Percentiles rank a stretch among this genome's conserved stretches.
These are phyloP conservation scores for Drosophila prolongata DNA, from an alignment of 2,888 invertebrate species.

Conservation along the genomic window DNA sequence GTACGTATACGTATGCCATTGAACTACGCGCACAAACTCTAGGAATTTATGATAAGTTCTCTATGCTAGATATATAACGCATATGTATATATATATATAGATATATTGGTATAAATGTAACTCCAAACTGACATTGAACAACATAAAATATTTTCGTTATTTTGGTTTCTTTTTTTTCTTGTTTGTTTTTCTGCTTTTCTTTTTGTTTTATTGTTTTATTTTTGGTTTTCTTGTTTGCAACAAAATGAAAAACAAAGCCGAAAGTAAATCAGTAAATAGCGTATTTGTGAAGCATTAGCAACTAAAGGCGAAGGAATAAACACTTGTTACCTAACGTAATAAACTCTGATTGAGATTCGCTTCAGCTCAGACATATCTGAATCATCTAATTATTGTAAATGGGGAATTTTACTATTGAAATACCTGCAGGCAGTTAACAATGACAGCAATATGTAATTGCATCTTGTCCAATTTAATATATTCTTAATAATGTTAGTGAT, in stretches of 20 bases:
- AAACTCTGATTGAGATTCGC: background rate
- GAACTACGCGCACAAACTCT: slow-evolving; percentile 59
- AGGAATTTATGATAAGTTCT: slow-evolving; percentile 55
- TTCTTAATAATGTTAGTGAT: slow-evolving; percentile 5
- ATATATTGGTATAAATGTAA: slow-evolving; percentile 70
- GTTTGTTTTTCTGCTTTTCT: slow-evolving; percentile 25
- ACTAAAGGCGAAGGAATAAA: slow-evolving; percentile 28
- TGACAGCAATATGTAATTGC: background rate
- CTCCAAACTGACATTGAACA: slow-evolving; percentile 80
- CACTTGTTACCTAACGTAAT: slow-evolving; percentile 8
- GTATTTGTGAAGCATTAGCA: slow-evolving; percentile 48
- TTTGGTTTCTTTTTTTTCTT: slow-evolving; percentile 30
- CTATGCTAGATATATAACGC: slow-evolving; percentile 64
- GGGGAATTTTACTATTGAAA: slow-evolving; percentile 14
- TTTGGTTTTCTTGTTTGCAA: slow-evolving; percentile 36
- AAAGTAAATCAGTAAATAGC: slow-evolving; percentile 49
- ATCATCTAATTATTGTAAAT: slow-evolving; percentile 15
- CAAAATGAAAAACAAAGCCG: slow-evolving; percentile 58
- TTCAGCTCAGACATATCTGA: slow-evolving; percentile 5
- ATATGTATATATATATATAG: slow-evolving; percentile 67
- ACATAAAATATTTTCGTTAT: slow-evolving; percentile 78
- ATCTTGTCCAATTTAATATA: slow-evolving; percentile 3
- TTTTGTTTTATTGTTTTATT: slow-evolving; percentile 30
- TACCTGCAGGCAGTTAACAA: slow-evolving; percentile 3
- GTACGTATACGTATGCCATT: slow-evolving; percentile 51